A percentile compares a stretch with the other conserved stretches of the same genome.
These are phyloP conservation scores for Tribolium madens DNA, from an alignment of 1,140 invertebrate genomes.

Conservation along the genomic window DNA sequence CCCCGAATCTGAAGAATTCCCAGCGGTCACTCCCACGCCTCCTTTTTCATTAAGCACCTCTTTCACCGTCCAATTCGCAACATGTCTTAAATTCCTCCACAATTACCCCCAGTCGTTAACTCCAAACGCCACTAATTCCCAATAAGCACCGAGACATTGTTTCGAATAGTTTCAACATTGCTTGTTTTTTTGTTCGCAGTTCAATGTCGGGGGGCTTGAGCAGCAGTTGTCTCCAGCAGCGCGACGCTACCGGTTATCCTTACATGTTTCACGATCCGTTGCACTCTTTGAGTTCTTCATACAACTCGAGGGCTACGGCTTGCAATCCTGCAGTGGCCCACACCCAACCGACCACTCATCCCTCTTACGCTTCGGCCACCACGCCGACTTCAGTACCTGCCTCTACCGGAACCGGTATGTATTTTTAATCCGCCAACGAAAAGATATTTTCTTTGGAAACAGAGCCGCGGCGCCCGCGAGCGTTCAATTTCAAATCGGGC, in stretches of 20 bases:
- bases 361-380: constrained; percentile 68
- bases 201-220: constrained; percentile 84
- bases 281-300: constrained; percentile 79
- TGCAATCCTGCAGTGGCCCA: constrained; percentile 76
- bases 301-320: constrained; percentile 74
- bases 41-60: too few species aligned
- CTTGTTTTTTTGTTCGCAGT: constrained; percentile 67
- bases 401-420: constrained; percentile 65
- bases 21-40: too few species aligned
- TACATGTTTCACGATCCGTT: constrained; percentile 95
- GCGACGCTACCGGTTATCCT: constrained; percentile 82
- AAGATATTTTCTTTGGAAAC: constrained; percentile 29
- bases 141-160: not conserved
- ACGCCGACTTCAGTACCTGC: constrained; percentile 68
- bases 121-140: too few species aligned
- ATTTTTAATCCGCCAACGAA: constrained; percentile 30
- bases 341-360: constrained; percentile 71
- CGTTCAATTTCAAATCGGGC: constrained; percentile 16
- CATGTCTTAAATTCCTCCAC: too few species aligned
- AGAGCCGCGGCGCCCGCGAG: not conserved
- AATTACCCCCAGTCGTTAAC: too few species aligned
- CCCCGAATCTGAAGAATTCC: too few species aligned
- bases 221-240: constrained; percentile 90
- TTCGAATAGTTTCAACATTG: not conserved
- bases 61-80: too few species aligned